Base-by-base conservation (phyloP, 2,888 invertebrate species). In the Omphaloscelis lunosa region DNA sequence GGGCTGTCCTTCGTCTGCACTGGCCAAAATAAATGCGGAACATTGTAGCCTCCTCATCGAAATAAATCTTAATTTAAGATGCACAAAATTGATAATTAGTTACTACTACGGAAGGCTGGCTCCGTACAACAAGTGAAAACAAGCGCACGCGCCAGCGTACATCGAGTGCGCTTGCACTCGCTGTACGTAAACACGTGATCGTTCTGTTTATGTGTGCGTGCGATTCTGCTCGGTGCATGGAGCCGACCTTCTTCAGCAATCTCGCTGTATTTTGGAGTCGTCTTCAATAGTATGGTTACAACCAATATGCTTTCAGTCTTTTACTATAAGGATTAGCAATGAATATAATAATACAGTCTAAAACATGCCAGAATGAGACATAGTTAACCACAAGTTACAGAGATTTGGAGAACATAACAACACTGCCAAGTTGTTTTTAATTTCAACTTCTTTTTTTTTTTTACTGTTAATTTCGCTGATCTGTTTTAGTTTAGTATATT, bases 101-200 rank as follows among this genome's bases (percentile, higher is more conserved):
- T n/a, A 27, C 3, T n/a, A 12, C 4, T 27, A 34, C 23, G 29
- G 1, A 6, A 27, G 23, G 9, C 17, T 27, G 34, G 45, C 41
- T 29, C 1, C 53, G 17, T 51, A n/a, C 58, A 51, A 41, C 11
- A 4, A 61, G 4, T 51, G 12, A 17, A 48, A 75, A 20, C n/a
- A 51, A 15, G 17, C 48, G 27, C 27, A 12, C 48, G n/a, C 45
- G 23, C 2, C 17, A 29, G 41, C 56, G n/a, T n/a, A n/a, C n/a
- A n/a, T 41, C 9, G 17, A 61, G 62, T 72, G 53, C 80, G n/a
- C 39, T 0, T 45, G 77, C 45, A 73, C 77, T 81, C n/a, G 53
- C 12, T 17, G 23, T 23, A 34, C 34, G 1, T 23, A 20, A 11
- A 61, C 51, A 27, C 80, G 68, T 51, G 58, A 17, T 12, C 17